Base-by-base conservation (phyloP, 2,113 vertebrate genomes). In the Pagrus major region DNA sequence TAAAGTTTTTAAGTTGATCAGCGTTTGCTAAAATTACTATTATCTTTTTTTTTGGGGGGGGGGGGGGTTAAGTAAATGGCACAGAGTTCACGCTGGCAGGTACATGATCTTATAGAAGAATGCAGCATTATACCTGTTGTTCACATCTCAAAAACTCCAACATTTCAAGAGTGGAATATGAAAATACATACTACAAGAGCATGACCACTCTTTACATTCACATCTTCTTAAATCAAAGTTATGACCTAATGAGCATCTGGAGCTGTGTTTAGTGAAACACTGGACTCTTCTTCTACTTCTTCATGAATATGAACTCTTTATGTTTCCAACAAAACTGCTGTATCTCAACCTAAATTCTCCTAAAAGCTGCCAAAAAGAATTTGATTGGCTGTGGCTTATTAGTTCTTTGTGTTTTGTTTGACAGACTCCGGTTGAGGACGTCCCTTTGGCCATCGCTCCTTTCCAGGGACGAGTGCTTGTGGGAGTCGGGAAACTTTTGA, bases 341-440 rank as follows among this genome's bases (percentile, higher is more conserved):
- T 41, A 25, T 11, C 29, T 37, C 55, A 8, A 16, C n/a, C 14
- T 20, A 47, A 59, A 35, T 9, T 10, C 14, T 33, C 20, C 9
- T 10, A 0, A 42, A 25, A 29, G 20, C 44, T 8, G 1, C 20
- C 14, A 18, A 11, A 21, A 33, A 33, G 6, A 31, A 70, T 44
- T 9, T 3, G 10, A 11, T 41, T 9, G 33, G 3, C n/a, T 75
- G 3, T 1, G 10, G 1, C 0, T 51, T 9, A 33, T 25, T 18
- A 12, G 47, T 27, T 61, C 6, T 25, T 10, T 61, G 7, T 33
- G 1, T 84, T 71, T 52, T 76, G 47, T 18, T 65, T 58, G 49
- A 6, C 81, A 99, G 98, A 99, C 97, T 1, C 96, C 97, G 0
- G 97, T 99, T 14, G 98, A 99, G 90, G 98, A 99, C 52, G 97